phyloP scores from a whole-genome alignment of 2,888 invertebrate species.

The Diadegma fenestrale region DNA sequence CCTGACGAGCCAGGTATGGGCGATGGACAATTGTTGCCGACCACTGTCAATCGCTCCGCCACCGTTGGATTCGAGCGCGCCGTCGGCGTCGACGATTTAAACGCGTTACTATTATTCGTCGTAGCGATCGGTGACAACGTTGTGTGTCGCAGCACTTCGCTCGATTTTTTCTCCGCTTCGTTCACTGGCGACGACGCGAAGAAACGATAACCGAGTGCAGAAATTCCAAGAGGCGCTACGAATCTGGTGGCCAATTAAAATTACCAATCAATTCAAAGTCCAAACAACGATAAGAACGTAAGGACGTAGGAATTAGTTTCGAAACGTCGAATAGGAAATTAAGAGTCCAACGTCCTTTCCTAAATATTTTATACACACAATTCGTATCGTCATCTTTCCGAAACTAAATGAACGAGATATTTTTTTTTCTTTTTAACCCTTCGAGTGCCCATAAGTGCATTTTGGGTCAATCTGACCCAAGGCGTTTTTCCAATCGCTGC shows the following conservation, averaged over 20 bases:
- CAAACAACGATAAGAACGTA: not conserved
- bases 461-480: too few species aligned
- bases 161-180: slow-evolving; percentile 73
- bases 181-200: slow-evolving; percentile 80
- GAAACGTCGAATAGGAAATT: too few species aligned
- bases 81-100: slow-evolving; percentile 79
- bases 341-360: too few species aligned
- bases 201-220: slow-evolving; percentile 82
- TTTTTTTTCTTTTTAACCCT: too few species aligned
- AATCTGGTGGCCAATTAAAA: slow-evolving; percentile 73
- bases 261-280: not conserved
- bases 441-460: too few species aligned
- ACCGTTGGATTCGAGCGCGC: slow-evolving; percentile 76
- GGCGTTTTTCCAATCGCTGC: too few species aligned
- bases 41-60: slow-evolving; percentile 77
- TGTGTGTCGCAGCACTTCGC: slow-evolving; percentile 75
- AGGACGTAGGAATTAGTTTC: too few species aligned
- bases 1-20: slow-evolving; percentile 66
- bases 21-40: slow-evolving; percentile 72
- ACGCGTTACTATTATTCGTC: slow-evolving; percentile 52
- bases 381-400: too few species aligned
- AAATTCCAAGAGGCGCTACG: slow-evolving; percentile 78
- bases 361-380: too few species aligned
- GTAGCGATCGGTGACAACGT: slow-evolving; percentile 81
- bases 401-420: too few species aligned